These are phyloP conservation scores for Platorchestia sp. DNA, from an alignment of 1,140 invertebrate genomes.

Conservation along the genomic window DNA sequence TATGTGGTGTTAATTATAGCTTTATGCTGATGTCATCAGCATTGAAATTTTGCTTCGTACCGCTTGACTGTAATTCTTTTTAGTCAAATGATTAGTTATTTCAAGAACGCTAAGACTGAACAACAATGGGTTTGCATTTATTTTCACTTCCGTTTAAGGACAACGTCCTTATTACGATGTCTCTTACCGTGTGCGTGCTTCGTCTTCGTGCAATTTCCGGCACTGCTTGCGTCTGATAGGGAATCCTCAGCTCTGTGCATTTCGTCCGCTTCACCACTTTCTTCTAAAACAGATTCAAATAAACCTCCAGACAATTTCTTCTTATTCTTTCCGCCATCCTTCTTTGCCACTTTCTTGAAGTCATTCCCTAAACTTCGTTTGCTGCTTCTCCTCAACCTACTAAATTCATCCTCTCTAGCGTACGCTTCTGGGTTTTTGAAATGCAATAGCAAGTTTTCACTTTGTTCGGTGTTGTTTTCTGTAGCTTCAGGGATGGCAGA, in stretches of 20 bases:
- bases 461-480: not conserved
- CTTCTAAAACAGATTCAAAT: slow-evolving; percentile 53
- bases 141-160: not conserved
- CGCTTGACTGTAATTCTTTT: too few species aligned
- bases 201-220: not conserved
- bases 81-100: too few species aligned
- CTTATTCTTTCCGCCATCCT: not conserved
- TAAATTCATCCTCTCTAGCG: slow-evolving; percentile 57
- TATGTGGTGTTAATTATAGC: too few species aligned
- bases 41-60: too few species aligned
- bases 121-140: not conserved
- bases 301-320: slow-evolving; percentile 49
- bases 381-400: slow-evolving; percentile 39
- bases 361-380: slow-evolving; percentile 31
- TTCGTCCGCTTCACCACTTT: not conserved
- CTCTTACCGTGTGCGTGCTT: not conserved
- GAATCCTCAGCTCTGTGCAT: not conserved
- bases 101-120: not conserved
- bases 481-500: not conserved
- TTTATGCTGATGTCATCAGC: too few species aligned
- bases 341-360: not conserved
- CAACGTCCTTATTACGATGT: not conserved
- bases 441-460: slow-evolving; percentile 59
- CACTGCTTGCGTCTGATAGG: not conserved
- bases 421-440: slow-evolving; percentile 57